Evolutionary conservation across 2,113 vertebrate genomes (phyloP), one percentile per base, ranked within the genome.

Genomic region (Polyodon spathula): DNA sequence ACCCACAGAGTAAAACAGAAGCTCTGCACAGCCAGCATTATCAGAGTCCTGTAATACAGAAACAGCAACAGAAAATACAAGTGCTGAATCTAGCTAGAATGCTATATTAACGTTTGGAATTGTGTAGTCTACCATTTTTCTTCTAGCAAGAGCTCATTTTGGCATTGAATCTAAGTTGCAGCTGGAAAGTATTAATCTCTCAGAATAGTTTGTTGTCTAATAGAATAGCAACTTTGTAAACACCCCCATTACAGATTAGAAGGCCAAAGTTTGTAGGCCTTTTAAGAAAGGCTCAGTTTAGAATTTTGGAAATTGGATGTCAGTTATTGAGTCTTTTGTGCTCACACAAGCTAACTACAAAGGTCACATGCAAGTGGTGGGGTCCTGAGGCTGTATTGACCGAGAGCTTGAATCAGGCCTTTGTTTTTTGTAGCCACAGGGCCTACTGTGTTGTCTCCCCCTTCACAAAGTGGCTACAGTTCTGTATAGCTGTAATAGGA

Each of bases 381-480:
- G 64, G 65, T 37, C 59, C 52, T 1, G 55, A 11, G 41, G 3
- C 9, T 38, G 60, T 60, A 59, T 67, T 14, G 62, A n/a, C n/a
- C n/a, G 39, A 17, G 2, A 4, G 12, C 65, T 80, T 88, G 78
- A 88, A 86, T 88, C 76, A 68, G 58, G 65, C 70, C 85, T 88
- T 88, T 88, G 85, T 88, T 70, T 78, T 59, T 46, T 37, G 37
- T n/a, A n/a, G 7, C 43, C 60, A 61, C 59, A 71, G 76, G 74
- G 76, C 75, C 71, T 65, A 37, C 15, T 71, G 74, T 72, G 73
- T 81, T 76, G 37, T 66, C 75, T 69, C 72, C 70, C 12, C 53
- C 11, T 54, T 62, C 43, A 85, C 84, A 88, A 85, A 84, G 84
- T 79, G 56, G 4, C 77, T 78, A 84, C 75, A 86, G 82, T 86